phyloP scores from a whole-genome alignment of 2,888 invertebrate genomes.

The Megamerina dolium region DNA sequence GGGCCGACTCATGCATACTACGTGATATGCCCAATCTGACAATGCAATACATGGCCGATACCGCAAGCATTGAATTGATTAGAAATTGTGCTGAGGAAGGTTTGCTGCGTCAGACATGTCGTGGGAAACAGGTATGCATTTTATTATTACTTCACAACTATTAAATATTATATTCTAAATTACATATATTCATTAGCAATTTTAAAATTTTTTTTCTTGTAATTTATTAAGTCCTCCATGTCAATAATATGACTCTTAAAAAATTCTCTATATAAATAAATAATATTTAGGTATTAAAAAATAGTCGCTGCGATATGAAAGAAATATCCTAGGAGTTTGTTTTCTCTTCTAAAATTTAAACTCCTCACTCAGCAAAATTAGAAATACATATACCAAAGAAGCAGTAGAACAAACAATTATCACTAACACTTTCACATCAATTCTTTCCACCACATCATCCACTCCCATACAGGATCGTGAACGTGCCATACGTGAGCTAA shows the following conservation, averaged over 20 bases:
- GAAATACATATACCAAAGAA: too few relatives aligned
- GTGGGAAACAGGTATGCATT: constrained; percentile 62
- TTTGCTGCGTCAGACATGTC: constrained; percentile 66
- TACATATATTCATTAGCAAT: too few relatives aligned
- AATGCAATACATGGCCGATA: constrained; percentile 69
- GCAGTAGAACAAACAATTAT: too few relatives aligned
- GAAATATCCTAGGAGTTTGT: background rate
- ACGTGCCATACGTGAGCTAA: constrained; percentile 34
- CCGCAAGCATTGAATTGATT: constrained; percentile 68
- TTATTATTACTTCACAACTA: background rate
- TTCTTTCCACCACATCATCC: background rate
- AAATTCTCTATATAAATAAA: too few relatives aligned
- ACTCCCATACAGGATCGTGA: constrained; percentile 35
- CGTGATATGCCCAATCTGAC: constrained; percentile 68
- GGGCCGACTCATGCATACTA: constrained; percentile 72
- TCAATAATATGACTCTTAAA: too few relatives aligned
- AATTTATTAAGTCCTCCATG: too few relatives aligned
- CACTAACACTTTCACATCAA: too few relatives aligned
- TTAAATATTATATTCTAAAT: background rate
- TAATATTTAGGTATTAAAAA: too few relatives aligned
- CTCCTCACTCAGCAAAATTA: background rate
- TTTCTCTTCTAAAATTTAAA: background rate
- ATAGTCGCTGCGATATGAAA: too few relatives aligned
- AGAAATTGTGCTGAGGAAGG: constrained; percentile 71
- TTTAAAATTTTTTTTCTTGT: too few relatives aligned